Conservation (phyloP, 2,797 vertebrate species). For the Paramormyrops hopkinsi region DNA sequence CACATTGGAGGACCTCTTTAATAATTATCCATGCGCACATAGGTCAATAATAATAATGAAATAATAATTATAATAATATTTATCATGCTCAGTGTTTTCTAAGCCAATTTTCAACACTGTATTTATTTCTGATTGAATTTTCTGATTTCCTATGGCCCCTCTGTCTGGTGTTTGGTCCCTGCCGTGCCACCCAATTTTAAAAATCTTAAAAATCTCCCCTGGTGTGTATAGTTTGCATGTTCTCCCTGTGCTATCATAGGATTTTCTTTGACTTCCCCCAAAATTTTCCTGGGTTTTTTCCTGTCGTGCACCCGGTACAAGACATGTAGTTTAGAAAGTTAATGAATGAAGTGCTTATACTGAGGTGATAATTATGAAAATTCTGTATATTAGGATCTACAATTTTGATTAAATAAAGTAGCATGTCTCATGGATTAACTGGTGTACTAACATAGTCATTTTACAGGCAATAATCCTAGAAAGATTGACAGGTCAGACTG, state of each 20-base stretch:
- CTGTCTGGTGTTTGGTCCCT: not conserved
- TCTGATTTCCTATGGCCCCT: not conserved
- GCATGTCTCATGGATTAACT: not conserved
- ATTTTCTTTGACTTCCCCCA: not conserved
- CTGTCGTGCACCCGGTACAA: not conserved
- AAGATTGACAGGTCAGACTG: not conserved
- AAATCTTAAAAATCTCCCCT: not conserved
- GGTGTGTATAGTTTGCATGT: not conserved
- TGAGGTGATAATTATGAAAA: not conserved
- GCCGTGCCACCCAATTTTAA: not conserved
- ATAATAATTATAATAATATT: not conserved
- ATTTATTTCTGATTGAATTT: not conserved
- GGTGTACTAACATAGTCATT: not conserved
- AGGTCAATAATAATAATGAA: not conserved
- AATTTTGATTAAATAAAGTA: not conserved
- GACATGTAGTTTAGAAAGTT: not conserved
- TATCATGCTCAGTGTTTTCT: not conserved
- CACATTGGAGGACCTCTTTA: too few relatives aligned
- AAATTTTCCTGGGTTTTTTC: not conserved
- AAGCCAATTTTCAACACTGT: not conserved
- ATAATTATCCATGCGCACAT: too few relatives aligned
- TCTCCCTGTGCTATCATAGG: not conserved
- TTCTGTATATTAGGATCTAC: not conserved
- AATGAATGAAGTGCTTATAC: not conserved
- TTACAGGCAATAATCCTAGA: not conserved